Base-by-base conservation (phyloP, 1,140 invertebrate genomes). In the Drosophila simulans region DNA sequence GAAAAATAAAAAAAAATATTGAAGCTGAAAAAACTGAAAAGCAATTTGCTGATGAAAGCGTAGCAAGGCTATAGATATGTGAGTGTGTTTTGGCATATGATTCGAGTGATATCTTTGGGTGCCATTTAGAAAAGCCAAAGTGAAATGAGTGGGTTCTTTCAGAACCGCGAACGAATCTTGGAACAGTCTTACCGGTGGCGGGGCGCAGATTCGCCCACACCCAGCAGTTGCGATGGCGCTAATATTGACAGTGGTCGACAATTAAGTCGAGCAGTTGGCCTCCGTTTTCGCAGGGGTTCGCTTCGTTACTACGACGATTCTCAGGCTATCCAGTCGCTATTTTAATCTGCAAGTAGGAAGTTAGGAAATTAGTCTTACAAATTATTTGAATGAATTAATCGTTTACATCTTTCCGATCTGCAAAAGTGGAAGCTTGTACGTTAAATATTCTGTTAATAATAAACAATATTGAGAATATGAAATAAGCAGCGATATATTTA, bases 121-220 rank as follows among this genome's bases (percentile, higher is more conserved):
- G 45, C 52, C 60, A 31, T 31, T 2, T 10, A 71, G 63, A 55
- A 71, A 72, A 72, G 69, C 65, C 34, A 25, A 59, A 27, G 42
- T 59, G 57, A 25, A 39, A 59, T 27, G 27, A 54, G n/a, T 63
- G 52, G 20, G 51, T 31, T 34, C 13, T 34, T 17, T 17, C 17
- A n/a, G 15, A 15, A 48, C 10, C 17, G 25, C 7, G 11, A 31
- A 8, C 52, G 65, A 37, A 51, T 48, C 66, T 68, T 51, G 77
- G 70, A 55, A 66, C 57, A 66, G 65, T 60, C 91, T 92, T 92
- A 92, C 91, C 91, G 88, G 90, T 80, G 91, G 90, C 82, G 91
- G 91, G 91, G 91, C 91, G 91, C 91, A 92, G 80, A 92, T 92
- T 92, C 91, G 91, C 91, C 91, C 91, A 92, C 91, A 92, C 91